A percentile compares a stretch with the other conserved stretches of the same genome.
These are phyloP conservation scores for Myotis vivesi DNA, from an alignment of 2,797 vertebrate genomes.

Conservation along the genomic window DNA sequence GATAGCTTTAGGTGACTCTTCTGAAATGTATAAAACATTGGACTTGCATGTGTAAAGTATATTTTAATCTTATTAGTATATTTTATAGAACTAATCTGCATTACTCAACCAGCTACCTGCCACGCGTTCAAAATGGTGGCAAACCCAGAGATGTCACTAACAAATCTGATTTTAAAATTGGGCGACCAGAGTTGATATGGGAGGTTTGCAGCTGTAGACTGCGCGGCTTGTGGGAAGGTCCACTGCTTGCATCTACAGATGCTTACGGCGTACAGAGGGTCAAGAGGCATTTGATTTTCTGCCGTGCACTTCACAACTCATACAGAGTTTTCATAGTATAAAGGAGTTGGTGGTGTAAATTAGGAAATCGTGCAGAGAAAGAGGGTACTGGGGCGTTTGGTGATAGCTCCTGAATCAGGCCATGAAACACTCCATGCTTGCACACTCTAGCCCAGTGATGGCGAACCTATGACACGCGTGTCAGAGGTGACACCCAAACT, in stretches of 20 bases:
- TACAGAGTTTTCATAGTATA: conserved; percentile 14
- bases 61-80: conserved; percentile 60
- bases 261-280: too few relatives aligned
- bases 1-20: not conserved
- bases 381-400: not conserved
- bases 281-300: conserved; percentile 60
- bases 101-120: not conserved
- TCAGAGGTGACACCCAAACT: too few relatives aligned
- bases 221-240: too few relatives aligned
- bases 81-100: conserved; percentile 46
- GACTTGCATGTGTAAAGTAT: conserved; percentile 60
- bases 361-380: conserved; percentile 28
- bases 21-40: conserved; percentile 26
- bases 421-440: not conserved
- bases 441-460: not conserved
- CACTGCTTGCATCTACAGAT: too few relatives aligned
- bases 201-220: too few relatives aligned
- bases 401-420: conserved; percentile 20
- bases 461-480: too few relatives aligned
- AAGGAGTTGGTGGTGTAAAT: conserved; percentile 1
- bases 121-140: too few relatives aligned
- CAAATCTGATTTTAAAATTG: too few relatives aligned
- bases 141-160: too few relatives aligned
- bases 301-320: conserved; percentile 45
- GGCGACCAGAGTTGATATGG: too few relatives aligned